phyloP scores from a whole-genome alignment of 2,888 invertebrate genomes.

The Uropetala carovei region DNA sequence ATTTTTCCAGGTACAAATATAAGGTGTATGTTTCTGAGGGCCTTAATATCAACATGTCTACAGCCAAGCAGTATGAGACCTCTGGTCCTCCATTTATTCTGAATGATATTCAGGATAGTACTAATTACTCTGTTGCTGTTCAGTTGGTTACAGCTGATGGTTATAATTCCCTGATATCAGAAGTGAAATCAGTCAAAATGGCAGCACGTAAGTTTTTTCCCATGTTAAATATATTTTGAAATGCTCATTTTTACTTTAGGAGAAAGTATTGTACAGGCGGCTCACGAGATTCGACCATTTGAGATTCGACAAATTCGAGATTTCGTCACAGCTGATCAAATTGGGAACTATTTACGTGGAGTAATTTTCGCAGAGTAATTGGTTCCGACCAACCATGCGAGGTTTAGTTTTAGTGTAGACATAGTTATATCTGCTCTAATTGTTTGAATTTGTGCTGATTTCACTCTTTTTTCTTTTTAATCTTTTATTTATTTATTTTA shows the following conservation, averaged over 20 bases:
- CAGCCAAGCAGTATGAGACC: slow-evolving; percentile 74
- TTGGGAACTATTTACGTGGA: too few relatives aligned
- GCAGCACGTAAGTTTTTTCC: slow-evolving; percentile 72
- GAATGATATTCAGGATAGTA: slow-evolving; percentile 76
- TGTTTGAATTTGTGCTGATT: too few relatives aligned
- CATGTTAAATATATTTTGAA: not conserved
- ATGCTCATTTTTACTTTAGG: not conserved
- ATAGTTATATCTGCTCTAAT: too few relatives aligned
- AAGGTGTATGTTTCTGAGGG: slow-evolving; percentile 82
- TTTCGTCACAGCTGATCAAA: too few relatives aligned
- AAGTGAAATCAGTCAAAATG: slow-evolving; percentile 75
- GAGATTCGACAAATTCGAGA: too few relatives aligned
- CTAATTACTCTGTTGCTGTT: slow-evolving; percentile 81
- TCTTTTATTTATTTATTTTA: too few relatives aligned
- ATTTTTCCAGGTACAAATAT: slow-evolving; percentile 77
- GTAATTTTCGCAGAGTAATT: too few relatives aligned
- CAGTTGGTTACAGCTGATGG: slow-evolving; percentile 80
- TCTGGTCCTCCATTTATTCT: slow-evolving; percentile 79
- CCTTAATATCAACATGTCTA: slow-evolving; percentile 75
- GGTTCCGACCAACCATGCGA: too few relatives aligned
- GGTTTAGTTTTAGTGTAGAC: too few relatives aligned
- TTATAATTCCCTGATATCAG: slow-evolving; percentile 80
- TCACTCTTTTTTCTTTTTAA: too few relatives aligned
- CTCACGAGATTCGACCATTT: too few relatives aligned
- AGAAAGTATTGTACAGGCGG: too few relatives aligned